Conservation (phyloP, 2,888 invertebrate species). For the Dascillus cervinus region DNA sequence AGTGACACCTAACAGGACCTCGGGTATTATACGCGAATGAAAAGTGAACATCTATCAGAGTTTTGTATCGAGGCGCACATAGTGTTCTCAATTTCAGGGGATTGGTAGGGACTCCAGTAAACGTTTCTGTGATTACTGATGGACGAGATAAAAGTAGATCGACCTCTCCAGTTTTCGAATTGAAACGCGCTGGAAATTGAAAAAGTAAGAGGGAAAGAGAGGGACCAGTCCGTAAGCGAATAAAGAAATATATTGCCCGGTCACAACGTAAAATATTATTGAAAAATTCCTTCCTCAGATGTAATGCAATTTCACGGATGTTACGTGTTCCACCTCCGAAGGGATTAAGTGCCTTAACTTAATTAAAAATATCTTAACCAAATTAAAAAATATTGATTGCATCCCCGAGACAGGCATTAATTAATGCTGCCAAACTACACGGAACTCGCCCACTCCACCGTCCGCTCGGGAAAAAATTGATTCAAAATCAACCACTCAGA, state of each 20-base stretch:
- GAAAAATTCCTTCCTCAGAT: constrained; percentile 32
- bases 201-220: constrained; percentile 28
- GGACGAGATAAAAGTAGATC: constrained; percentile 36
- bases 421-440: too few relatives aligned
- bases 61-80: constrained; percentile 18
- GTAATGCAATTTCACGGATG: constrained; percentile 38
- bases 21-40: constrained; percentile 16
- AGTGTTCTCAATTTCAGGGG: constrained; percentile 24
- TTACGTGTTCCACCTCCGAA: constrained; percentile 30
- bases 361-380: constrained; percentile 36
- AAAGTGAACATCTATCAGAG: constrained; percentile 17
- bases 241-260: constrained; percentile 31
- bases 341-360: constrained; percentile 33
- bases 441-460: too few relatives aligned
- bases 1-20: constrained; percentile 13
- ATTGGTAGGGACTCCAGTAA: constrained; percentile 25
- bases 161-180: constrained; percentile 36
- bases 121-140: constrained; percentile 34
- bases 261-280: constrained; percentile 35
- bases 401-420: too few relatives aligned
- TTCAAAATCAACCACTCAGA: too few relatives aligned
- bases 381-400: too few relatives aligned
- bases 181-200: constrained; percentile 37
- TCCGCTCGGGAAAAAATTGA: too few relatives aligned
- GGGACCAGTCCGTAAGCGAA: constrained; percentile 25